Conservation (phyloP, 2,888 invertebrate species). For the Eumacrocentrus americanus region DNA sequence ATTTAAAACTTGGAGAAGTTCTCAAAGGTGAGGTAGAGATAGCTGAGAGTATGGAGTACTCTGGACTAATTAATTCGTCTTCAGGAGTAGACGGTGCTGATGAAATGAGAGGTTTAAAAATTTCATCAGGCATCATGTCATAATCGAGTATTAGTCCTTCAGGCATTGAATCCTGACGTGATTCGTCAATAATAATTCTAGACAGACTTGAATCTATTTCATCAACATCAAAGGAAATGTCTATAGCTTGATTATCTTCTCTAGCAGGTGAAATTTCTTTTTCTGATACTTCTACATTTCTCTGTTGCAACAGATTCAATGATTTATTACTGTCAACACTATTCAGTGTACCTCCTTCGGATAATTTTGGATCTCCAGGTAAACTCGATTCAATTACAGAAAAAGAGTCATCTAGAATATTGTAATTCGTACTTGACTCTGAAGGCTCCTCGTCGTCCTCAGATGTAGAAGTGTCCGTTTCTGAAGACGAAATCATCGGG, state of each 20-base stretch:
- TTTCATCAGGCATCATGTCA: neutral
- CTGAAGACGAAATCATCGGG: conserved; percentile 53
- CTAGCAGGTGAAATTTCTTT: neutral
- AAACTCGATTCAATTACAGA: conserved; percentile 38
- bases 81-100: conserved; percentile 11
- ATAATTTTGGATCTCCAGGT: conserved; percentile 4
- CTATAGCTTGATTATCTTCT: neutral
- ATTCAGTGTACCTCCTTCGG: neutral
- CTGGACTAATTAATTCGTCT: conserved; percentile 14
- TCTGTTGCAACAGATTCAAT: neutral
- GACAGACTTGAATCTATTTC: neutral
- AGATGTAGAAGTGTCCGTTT: conserved; percentile 52
- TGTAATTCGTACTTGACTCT: conserved; percentile 54
- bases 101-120: conserved; percentile 6
- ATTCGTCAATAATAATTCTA: too few species aligned
- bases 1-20: conserved; percentile 24
- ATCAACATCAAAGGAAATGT: neutral
- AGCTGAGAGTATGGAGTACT: conserved; percentile 42
- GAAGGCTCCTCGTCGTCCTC: conserved; percentile 48
- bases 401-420: conserved; percentile 51
- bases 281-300: neutral
- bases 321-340: neutral
- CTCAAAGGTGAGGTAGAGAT: conserved; percentile 28
- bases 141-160: conserved; percentile 18
- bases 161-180: conserved; percentile 2